Evolutionary conservation across 2,797 vertebrate genomes (phyloP).

Genomic region (Chloroceryle amazona): DNA sequence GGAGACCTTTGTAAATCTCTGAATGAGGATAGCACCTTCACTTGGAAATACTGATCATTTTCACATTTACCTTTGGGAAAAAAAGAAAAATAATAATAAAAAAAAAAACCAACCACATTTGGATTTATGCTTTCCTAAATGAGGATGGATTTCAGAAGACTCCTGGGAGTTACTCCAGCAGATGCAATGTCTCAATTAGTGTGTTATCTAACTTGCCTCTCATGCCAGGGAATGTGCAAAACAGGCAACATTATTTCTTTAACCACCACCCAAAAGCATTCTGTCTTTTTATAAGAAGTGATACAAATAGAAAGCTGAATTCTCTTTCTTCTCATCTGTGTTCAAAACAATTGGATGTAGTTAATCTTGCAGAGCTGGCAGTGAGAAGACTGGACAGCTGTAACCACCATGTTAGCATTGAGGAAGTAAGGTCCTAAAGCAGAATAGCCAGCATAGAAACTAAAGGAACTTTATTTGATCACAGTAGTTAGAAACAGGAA

Average conservation of each 20-base stretch:
- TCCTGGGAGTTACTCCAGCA: neutral
- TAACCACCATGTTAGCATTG: neutral
- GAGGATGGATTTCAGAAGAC: neutral
- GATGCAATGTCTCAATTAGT: neutral
- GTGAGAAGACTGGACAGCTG: neutral
- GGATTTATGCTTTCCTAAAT: neutral
- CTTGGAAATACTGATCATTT: neutral
- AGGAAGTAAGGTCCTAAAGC: neutral
- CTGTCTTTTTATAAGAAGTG: neutral
- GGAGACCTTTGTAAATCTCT: neutral
- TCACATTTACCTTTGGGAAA: neutral
- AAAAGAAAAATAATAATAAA: neutral
- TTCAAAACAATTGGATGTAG: neutral
- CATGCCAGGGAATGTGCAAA: neutral
- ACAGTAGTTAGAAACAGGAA: neutral
- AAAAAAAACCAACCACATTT: rapidly evolving
- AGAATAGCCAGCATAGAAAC: neutral
- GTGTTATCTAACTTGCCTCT: neutral
- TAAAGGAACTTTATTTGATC: neutral
- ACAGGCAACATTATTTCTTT: neutral
- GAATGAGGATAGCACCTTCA: neutral
- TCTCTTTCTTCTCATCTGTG: neutral
- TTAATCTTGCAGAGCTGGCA: neutral
- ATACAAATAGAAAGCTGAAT: neutral
- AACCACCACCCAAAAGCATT: neutral